Conservation (phyloP, 2,113 vertebrate genomes). For the Corythornis vintsioides region DNA sequence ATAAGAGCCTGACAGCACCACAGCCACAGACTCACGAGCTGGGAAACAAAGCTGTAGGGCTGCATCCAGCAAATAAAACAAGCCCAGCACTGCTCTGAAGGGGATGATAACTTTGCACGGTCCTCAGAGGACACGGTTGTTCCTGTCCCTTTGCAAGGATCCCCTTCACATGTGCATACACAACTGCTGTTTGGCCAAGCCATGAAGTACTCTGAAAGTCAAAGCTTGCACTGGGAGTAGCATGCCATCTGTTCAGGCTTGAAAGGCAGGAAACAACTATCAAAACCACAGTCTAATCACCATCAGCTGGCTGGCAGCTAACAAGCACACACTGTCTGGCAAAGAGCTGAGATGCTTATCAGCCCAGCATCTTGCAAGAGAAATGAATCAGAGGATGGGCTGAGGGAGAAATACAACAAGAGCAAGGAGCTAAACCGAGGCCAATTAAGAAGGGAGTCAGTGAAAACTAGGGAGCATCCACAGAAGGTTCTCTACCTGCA, state of each 20-base stretch:
- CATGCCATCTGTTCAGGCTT: constrained; percentile 36
- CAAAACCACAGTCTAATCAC: constrained; percentile 12
- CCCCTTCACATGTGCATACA: background rate
- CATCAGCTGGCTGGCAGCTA: constrained; percentile 31
- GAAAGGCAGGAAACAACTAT: constrained; percentile 27
- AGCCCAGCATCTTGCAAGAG: background rate
- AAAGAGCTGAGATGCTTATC: background rate
- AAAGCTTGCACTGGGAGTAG: constrained; percentile 15
- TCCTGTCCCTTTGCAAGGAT: background rate
- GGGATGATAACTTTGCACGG: background rate
- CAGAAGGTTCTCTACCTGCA: background rate
- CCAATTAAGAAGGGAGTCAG: background rate
- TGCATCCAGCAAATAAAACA: background rate
- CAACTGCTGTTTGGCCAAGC: background rate
- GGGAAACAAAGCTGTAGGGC: background rate
- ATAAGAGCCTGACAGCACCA: background rate
- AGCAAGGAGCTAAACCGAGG: background rate
- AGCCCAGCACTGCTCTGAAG: background rate
- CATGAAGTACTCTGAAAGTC: background rate
- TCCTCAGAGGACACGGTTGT: background rate
- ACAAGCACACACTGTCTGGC: background rate
- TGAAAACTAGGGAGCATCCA: background rate
- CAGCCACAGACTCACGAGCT: background rate
- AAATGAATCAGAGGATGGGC: background rate
- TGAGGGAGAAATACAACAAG: background rate